These are phyloP conservation scores for Chamaea fasciata DNA, from an alignment of 2,113 vertebrate species.

Conservation along the genomic window DNA sequence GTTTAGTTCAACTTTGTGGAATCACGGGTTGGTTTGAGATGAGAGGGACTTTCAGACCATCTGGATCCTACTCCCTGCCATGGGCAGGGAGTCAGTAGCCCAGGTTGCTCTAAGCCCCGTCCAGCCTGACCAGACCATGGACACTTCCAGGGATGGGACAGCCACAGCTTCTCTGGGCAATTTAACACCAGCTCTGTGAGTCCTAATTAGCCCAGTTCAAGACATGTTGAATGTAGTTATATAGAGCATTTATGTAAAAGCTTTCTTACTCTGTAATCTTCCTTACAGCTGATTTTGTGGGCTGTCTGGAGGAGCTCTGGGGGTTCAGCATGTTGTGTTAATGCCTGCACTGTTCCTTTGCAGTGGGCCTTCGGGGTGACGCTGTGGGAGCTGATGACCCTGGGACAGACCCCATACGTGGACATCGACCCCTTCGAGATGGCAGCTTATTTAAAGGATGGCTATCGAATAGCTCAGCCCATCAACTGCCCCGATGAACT, in stretches of 20 bases:
- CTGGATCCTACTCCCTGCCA: background rate
- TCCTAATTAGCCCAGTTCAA: background rate
- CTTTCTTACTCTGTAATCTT: background rate
- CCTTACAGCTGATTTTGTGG: background rate
- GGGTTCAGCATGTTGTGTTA: background rate
- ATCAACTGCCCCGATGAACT: constrained; percentile 99
- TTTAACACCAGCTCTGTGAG: background rate
- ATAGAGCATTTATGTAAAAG: background rate
- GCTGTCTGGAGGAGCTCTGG: background rate
- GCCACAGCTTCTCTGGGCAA: background rate
- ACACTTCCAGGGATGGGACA: background rate
- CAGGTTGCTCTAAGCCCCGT: background rate
- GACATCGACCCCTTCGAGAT: constrained; percentile 99
- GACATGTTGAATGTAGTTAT: background rate
- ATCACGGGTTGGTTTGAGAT: background rate
- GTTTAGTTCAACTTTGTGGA: background rate
- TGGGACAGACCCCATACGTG: constrained; percentile 96
- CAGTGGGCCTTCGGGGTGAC: constrained; percentile 98
- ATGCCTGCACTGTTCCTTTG: background rate
- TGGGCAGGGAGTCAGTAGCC: too few species aligned
- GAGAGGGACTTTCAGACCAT: background rate
- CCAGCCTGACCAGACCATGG: background rate
- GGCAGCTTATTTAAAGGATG: constrained; percentile 97
- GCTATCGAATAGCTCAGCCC: constrained; percentile 97
- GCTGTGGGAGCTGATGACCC: constrained; percentile 96